Conservation (phyloP, 2,888 invertebrate species). For the Ectropis crepuscularia region DNA sequence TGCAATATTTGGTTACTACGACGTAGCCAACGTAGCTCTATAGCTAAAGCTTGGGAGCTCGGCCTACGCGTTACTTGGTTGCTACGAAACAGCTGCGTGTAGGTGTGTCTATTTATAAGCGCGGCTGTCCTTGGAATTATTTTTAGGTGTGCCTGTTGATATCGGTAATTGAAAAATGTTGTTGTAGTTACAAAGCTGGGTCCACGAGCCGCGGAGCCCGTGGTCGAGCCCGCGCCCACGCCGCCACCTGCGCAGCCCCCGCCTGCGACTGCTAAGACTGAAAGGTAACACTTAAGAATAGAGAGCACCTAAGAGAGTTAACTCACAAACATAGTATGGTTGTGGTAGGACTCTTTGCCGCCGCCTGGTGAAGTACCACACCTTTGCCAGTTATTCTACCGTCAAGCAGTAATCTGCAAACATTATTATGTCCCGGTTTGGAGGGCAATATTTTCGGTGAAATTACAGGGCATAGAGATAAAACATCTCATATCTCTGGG, state of each 20-base stretch:
- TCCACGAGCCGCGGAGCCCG: slow-evolving; percentile 80
- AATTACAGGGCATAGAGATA: too few species aligned
- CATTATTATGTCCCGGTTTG: too few species aligned
- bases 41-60: slow-evolving; percentile 19
- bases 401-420: too few species aligned
- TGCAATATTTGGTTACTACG: slow-evolving; percentile 29
- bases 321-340: too few species aligned
- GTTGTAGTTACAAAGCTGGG: slow-evolving; percentile 88
- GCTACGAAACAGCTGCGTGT: slow-evolving; percentile 35
- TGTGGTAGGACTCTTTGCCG: too few species aligned
- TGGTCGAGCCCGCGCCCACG: slow-evolving; percentile 75
- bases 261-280: slow-evolving; percentile 69
- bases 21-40: slow-evolving; percentile 27
- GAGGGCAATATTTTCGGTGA: too few species aligned
- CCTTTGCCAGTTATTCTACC: too few species aligned
- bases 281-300: slow-evolving; percentile 65
- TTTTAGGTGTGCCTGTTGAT: slow-evolving; percentile 16
- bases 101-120: slow-evolving; percentile 35
- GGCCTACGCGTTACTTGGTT: slow-evolving; percentile 35
- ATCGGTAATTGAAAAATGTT: slow-evolving; percentile 20
- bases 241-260: slow-evolving; percentile 75
- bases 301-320: too few species aligned
- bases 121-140: slow-evolving; percentile 17
- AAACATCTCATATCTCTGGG: too few species aligned
- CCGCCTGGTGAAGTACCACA: too few species aligned